Conservation (phyloP, 1,140 invertebrate genomes). For the Zaprionus ornatus region DNA sequence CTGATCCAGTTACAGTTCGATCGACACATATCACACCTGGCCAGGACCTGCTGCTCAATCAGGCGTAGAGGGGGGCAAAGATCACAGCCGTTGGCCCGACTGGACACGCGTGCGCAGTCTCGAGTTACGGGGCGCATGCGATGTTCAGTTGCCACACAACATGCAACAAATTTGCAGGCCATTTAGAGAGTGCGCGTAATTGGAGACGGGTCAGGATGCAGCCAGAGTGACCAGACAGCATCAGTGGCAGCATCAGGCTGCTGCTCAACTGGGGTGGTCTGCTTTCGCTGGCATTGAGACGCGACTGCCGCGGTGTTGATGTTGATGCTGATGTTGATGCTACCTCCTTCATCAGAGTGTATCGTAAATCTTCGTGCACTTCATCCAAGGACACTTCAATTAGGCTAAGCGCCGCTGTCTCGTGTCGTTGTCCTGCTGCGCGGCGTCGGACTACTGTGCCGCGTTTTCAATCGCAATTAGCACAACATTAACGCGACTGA, state of each 20-base stretch:
- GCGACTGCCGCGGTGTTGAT: constrained; percentile 8
- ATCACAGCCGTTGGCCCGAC: constrained; percentile 69
- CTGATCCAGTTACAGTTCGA: constrained; percentile 57
- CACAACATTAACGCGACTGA: constrained; percentile 77
- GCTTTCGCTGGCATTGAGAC: constrained; percentile 56
- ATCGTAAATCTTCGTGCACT: constrained; percentile 46
- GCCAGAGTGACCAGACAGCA: constrained; percentile 24
- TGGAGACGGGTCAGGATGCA: constrained; percentile 54
- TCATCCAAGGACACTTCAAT: constrained; percentile 67
- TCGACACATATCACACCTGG: constrained; percentile 70
- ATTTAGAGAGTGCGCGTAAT: constrained; percentile 16
- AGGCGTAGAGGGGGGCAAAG: constrained; percentile 45
- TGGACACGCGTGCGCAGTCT: constrained; percentile 68
- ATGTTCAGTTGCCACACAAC: constrained; percentile 14
- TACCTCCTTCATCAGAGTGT: constrained; percentile 26
- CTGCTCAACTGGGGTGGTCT: constrained; percentile 52
- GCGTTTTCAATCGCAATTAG: constrained; percentile 69
- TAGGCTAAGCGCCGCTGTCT: constrained; percentile 67
- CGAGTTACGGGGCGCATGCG: constrained; percentile 62
- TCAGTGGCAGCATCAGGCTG: constrained; percentile 14
- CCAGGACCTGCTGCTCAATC: constrained; percentile 37
- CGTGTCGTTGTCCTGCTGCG: constrained; percentile 38
- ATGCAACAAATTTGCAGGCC: constrained; percentile 3
- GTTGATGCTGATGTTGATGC: not conserved
- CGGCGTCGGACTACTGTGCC: constrained; percentile 39